phyloP scores from a whole-genome alignment of 2,797 vertebrate species.

The Sebastes itinus region DNA sequence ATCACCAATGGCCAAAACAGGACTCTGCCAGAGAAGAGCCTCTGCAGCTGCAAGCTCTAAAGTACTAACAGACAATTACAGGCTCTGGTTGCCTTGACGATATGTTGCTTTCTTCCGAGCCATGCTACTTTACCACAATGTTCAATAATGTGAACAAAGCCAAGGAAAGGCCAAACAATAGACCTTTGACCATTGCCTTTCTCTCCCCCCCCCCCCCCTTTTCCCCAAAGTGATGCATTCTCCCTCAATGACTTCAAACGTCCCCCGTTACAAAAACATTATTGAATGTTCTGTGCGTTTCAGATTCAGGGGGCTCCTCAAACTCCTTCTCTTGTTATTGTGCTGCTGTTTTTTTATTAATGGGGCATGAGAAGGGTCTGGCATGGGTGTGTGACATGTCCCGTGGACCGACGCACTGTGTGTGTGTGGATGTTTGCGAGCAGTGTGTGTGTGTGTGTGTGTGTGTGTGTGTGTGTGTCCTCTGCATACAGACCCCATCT shows the following conservation, averaged over 20 bases:
- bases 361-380: slow-evolving; percentile 83
- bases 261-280: slow-evolving; percentile 83
- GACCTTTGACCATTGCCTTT: slow-evolving; percentile 72
- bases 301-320: slow-evolving; percentile 53
- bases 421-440: slow-evolving; percentile 19
- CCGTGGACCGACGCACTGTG: slow-evolving; percentile 51
- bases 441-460: slow-evolving; percentile 73
- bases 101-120: slow-evolving; percentile 79
- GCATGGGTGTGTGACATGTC: slow-evolving; percentile 81
- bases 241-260: slow-evolving; percentile 85
- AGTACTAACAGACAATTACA: slow-evolving; percentile 82
- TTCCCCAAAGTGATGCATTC: slow-evolving; percentile 84
- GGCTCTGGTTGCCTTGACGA: slow-evolving; percentile 78
- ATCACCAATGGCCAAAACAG: slow-evolving; percentile 59
- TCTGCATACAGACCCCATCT: slow-evolving; percentile 86
- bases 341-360: slow-evolving; percentile 79
- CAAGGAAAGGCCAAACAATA: slow-evolving; percentile 84
- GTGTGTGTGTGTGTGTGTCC: slow-evolving; percentile 83
- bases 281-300: slow-evolving; percentile 79
- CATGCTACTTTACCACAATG: slow-evolving; percentile 80
- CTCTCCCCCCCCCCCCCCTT: slow-evolving; percentile 48
- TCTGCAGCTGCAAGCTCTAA: slow-evolving; percentile 79
- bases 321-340: slow-evolving; percentile 57
- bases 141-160: slow-evolving; percentile 84
- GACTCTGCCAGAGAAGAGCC: slow-evolving; percentile 61